Base-by-base conservation (phyloP, 2,797 vertebrate species). In the Chanos chanos region DNA sequence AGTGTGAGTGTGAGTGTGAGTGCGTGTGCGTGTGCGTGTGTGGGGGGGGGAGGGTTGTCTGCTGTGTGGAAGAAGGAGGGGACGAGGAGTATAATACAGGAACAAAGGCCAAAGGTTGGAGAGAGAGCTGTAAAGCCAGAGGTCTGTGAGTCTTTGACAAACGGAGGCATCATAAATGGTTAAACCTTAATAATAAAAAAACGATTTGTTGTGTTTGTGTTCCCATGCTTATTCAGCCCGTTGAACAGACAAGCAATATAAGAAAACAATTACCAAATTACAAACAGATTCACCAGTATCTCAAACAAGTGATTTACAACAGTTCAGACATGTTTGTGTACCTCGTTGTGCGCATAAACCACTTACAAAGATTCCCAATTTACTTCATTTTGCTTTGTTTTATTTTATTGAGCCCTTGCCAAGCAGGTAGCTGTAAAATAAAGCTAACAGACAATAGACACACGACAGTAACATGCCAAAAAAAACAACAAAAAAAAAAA, bases 41-140 rank as follows among this genome's bases (percentile, higher is more conserved):
- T n/a, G n/a, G n/a, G n/a, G n/a, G n/a, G n/a, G n/a, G n/a, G n/a
- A n/a, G n/a, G n/a, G n/a, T n/a, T n/a, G n/a, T n/a, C n/a, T n/a
- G n/a, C n/a, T n/a, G n/a, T n/a, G n/a, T n/a, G n/a, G n/a, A n/a
- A n/a, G n/a, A n/a, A n/a, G n/a, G n/a, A n/a, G n/a, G n/a, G n/a
- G n/a, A n/a, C n/a, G n/a, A 19, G 33, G 18, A 3, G 18, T 13
- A 21, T 39, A 36, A 18, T 22, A 33, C 16, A 37, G 7, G 5
- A 12, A 28, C 9, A 36, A 28, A 59, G 65, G 64, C 41, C 74
- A 71, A 76, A 73, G 67, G 74, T 73, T 63, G 28, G 36, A 19
- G 41, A n/a, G n/a, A n/a, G 4, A 18, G 28, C 34, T 43, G 54
- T 70, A 54, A 65, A 63, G 40, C 9, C 24, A 52, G 57, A 54